Evolutionary conservation across 30 jellyfish, hydroid and myxozoan species (phyloP).

Genomic region (Pseudorhiza aurosa): DNA sequence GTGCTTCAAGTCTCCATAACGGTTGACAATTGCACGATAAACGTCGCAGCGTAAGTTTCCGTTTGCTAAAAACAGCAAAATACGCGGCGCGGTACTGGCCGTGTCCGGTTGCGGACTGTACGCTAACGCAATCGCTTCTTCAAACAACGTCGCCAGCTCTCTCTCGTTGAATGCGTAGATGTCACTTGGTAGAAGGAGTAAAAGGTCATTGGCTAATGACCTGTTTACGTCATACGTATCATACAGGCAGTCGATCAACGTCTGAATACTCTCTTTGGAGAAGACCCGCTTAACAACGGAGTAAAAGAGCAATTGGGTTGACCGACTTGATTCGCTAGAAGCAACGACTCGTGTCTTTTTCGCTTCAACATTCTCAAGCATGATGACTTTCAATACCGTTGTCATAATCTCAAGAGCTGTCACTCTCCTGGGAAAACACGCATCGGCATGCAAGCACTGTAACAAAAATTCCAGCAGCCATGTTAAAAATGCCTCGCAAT

Average conservation of each 20-base stretch:
- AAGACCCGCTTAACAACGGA: background rate
- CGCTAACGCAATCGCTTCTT: constrained; percentile 37
- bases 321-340: background rate
- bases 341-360: background rate
- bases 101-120: constrained; percentile 79
- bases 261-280: constrained; percentile 18
- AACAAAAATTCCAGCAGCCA: constrained; percentile 69
- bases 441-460: constrained; percentile 42
- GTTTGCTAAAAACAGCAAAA: constrained; percentile 44
- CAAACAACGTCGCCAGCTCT: constrained; percentile 14
- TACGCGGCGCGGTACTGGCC: constrained; percentile 64
- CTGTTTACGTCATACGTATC: constrained; percentile 75
- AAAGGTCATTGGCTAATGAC: constrained; percentile 55
- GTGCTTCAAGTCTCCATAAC: background rate
- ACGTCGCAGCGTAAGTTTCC: background rate
- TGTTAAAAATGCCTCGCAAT: constrained; percentile 40
- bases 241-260: constrained; percentile 65
- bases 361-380: background rate
- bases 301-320: background rate
- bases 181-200: constrained; percentile 53
- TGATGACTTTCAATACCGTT: background rate
- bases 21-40: background rate
- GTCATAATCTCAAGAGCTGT: constrained; percentile 61
- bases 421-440: constrained; percentile 50
- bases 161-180: background rate